Evolutionary conservation across 2,888 invertebrate genomes (phyloP), one percentile per base, ranked within the genome.

Genomic region (Dexiosoma caninum): DNA sequence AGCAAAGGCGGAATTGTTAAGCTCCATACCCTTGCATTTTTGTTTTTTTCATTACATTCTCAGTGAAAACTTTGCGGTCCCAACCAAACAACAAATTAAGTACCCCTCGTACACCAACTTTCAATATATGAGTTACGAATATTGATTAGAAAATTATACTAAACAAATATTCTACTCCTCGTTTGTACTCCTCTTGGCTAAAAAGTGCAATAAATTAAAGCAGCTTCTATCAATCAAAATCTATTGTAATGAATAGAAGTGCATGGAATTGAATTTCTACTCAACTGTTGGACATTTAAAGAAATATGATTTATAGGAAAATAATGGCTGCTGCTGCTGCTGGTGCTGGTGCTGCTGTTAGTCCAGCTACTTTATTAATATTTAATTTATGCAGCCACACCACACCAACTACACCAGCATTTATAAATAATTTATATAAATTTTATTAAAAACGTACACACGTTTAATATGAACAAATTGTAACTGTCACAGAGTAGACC

Each of bases 381-480:
- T 60, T 67, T 75, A 60, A 75, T 75, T 75, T 75, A 67, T 75
- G 44, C 75, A 67, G 14, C 10, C 42, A 66, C 46, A 59, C n/a
- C 35, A 23, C 42, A 30, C 5, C 7, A 37, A 55, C 12, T 55
- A 44, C 44, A n/a, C 40, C 3, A 21, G 32, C 53, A 55, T 57
- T 57, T 35, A 77, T 64, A 70, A 77, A 77, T 70, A 57, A 77
- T 75, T 75, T 64, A 77, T n/a, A n/a, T 77, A 64, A 71, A 69
- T 77, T 70, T 64, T 64, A 64, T 70, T 70, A 70, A 57, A 64
- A 69, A 67, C 51, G 51, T 46, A 23, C n/a, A 49, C 80, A 81
- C 71, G 80, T 77, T 66, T 81, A 67, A 72, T 80, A 55, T 59
- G 76, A 66, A 81, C 80, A 81, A 81, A 81, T 81, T 81, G 80